These are phyloP conservation scores for Dynastes hyllus DNA, from an alignment of 2,888 invertebrate species.

Conservation along the genomic window DNA sequence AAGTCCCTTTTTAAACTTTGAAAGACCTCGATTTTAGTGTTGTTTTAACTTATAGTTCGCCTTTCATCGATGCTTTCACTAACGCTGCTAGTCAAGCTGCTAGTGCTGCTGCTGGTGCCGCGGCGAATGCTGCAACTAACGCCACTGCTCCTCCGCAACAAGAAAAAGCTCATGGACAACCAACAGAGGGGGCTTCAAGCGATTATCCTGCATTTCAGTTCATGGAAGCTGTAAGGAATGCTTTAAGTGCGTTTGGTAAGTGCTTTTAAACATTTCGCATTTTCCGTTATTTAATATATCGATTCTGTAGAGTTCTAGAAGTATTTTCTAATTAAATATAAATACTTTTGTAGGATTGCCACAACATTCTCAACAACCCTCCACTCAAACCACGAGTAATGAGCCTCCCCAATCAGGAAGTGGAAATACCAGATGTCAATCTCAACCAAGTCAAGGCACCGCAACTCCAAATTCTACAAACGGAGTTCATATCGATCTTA, in stretches of 20 bases:
- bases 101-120: constrained; percentile 33
- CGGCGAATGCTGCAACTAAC: constrained; percentile 4
- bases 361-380: background rate
- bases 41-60: constrained; percentile 39
- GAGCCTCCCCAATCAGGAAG: constrained; percentile 69
- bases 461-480: constrained; percentile 53
- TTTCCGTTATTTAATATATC: background rate
- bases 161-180: background rate
- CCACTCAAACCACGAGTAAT: constrained; percentile 2
- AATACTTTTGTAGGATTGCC: background rate
- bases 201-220: constrained; percentile 33
- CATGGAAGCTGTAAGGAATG: constrained; percentile 54
- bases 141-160: constrained; percentile 4
- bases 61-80: constrained; percentile 47
- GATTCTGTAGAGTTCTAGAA: too few relatives aligned
- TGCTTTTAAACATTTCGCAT: background rate
- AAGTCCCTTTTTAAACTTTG: background rate
- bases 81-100: constrained; percentile 32
- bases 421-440: constrained; percentile 61
- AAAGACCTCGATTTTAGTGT: too few relatives aligned
- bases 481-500: constrained; percentile 34
- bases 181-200: background rate
- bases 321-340: background rate
- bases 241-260: constrained; percentile 55
- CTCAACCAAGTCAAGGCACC: constrained; percentile 60